These are phyloP conservation scores for Melanotaenia nigrans DNA, from an alignment of 2,797 vertebrate genomes.

Conservation along the genomic window DNA sequence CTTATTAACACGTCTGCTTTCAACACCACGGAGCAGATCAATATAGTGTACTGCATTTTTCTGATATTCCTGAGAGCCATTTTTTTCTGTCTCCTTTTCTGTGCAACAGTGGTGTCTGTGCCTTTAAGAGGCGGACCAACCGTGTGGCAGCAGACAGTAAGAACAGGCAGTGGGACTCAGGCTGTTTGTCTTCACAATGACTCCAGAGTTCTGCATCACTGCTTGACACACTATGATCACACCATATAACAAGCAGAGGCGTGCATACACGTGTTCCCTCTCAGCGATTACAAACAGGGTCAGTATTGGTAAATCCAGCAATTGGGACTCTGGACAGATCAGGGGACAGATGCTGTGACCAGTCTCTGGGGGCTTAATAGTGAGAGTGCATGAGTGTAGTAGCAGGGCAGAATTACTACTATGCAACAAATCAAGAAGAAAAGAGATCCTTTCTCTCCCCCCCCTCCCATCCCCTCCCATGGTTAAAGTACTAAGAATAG, in stretches of 20 bases:
- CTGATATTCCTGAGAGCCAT: constrained; percentile 60
- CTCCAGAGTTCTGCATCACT: constrained; percentile 80
- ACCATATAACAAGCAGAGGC: constrained; percentile 35
- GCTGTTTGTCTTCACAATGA: constrained; percentile 86
- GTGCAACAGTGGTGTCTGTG: constrained; percentile 56
- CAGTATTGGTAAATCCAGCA: constrained; percentile 42
- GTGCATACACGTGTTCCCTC: constrained; percentile 29
- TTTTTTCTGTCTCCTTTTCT: constrained; percentile 65
- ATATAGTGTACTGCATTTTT: constrained; percentile 29
- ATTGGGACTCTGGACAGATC: constrained; percentile 59
- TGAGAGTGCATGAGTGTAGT: constrained; percentile 71
- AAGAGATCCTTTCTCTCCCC: constrained; percentile 45
- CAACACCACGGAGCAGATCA: constrained; percentile 42
- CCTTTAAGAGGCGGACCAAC: constrained; percentile 86
- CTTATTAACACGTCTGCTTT: constrained; percentile 36
- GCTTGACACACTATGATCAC: constrained; percentile 57
- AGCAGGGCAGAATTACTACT: constrained; percentile 78
- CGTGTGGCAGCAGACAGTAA: constrained; percentile 77
- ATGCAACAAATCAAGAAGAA: constrained; percentile 76
- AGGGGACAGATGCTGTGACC: constrained; percentile 64
- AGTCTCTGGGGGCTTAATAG: constrained; percentile 65
- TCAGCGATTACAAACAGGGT: constrained; percentile 29
- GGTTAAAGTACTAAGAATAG: constrained; percentile 80
- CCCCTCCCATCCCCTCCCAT: constrained; percentile 44
- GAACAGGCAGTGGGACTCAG: constrained; percentile 73